Evolutionary conservation across 2,797 vertebrate genomes (phyloP).

Genomic region (Coracias cyanogaster): DNA sequence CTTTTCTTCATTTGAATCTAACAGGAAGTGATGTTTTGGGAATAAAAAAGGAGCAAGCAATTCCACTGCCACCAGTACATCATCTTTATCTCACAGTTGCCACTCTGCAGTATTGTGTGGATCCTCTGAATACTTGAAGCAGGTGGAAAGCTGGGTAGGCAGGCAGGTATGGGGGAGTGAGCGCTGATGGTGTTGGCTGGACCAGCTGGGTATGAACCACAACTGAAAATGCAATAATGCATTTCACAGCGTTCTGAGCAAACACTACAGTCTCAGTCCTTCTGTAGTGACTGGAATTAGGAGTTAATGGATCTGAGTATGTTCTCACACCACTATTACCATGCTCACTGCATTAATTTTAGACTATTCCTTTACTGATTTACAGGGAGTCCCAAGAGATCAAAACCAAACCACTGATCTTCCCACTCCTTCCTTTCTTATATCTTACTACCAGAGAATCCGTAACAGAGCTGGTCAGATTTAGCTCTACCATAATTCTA

Average conservation of each 20-base stretch:
- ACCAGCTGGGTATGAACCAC: neutral
- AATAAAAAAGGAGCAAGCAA: neutral
- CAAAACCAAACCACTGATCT: slow-evolving; percentile 31
- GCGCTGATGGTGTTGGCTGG: neutral
- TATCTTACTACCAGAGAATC: neutral
- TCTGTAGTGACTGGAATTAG: neutral
- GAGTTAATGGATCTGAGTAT: neutral
- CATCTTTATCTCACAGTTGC: neutral
- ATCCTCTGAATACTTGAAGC: neutral
- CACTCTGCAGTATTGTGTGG: neutral
- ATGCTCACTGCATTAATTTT: neutral
- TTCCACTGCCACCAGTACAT: neutral
- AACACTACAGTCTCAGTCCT: neutral
- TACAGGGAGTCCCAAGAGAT: slow-evolving; percentile 18
- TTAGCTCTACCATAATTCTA: neutral
- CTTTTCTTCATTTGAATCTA: neutral
- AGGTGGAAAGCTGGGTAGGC: neutral
- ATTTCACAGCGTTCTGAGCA: neutral
- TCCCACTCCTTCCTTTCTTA: neutral
- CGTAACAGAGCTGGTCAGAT: neutral
- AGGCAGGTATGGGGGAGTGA: neutral
- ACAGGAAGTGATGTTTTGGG: neutral
- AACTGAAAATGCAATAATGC: neutral
- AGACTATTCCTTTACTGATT: slow-evolving; percentile 30
- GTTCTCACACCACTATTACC: neutral